Conservation (phyloP, 2,888 invertebrate genomes). For the Agrochola lota region DNA sequence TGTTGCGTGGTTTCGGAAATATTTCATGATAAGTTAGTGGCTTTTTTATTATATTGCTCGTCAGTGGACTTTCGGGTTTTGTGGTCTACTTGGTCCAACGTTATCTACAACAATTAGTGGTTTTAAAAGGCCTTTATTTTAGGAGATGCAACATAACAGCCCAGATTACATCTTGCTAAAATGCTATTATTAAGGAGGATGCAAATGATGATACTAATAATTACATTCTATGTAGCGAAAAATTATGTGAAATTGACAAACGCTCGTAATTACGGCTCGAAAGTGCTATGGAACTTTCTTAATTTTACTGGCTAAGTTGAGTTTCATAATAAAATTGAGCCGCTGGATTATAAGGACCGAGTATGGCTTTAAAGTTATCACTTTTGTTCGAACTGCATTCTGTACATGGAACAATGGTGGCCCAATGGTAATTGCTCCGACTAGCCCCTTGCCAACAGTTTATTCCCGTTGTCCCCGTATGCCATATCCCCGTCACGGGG, state of each 20-base stretch:
- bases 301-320: slow-evolving; percentile 37
- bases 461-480: no score
- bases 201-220: neutral
- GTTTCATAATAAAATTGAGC: slow-evolving; percentile 30
- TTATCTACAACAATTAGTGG: no score
- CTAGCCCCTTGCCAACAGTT: neutral
- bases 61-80: no score
- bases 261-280: slow-evolving; percentile 7
- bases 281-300: slow-evolving; percentile 32
- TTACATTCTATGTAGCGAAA: slow-evolving; percentile 16
- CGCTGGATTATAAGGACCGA: slow-evolving; percentile 1
- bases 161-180: neutral
- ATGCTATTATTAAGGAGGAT: neutral
- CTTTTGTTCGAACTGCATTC: slow-evolving; percentile 2
- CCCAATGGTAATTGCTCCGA: no score
- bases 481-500: no score
- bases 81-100: no score
- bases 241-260: slow-evolving; percentile 41
- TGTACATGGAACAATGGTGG: neutral
- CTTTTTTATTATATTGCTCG: no score
- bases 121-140: neutral
- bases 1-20: no score
- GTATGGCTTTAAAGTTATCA: slow-evolving; percentile 27
- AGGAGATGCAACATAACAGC: neutral
- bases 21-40: no score